Base-by-base conservation (phyloP, 2,888 invertebrate genomes). In the Hydrotaea diabolus region DNA sequence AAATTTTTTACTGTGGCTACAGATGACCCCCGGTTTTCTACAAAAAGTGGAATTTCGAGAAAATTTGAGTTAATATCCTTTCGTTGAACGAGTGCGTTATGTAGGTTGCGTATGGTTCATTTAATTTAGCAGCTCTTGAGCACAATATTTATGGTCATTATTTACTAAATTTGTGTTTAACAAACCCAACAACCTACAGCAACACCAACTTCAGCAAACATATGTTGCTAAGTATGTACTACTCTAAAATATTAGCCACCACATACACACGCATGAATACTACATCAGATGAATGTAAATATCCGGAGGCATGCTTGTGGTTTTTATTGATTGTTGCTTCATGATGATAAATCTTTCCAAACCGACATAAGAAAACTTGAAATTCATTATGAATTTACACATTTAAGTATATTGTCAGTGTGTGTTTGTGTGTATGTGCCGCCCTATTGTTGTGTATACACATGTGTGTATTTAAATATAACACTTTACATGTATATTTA, bases 301-400 rank as follows among this genome's bases (percentile, higher is more conserved):
- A 19, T 2, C 62, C n/a, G 62, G 1, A 36, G 49, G 21, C 73
- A 36, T 64, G 55, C 76, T 15, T 77, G 77, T 69, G 77, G 74
- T 36, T 76, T 77, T 77, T 83, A 78, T 75, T 77, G 80, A 78
- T 84, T 84, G 72, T 71, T 78, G 71, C n/a, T 71, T 77, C 69
- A 59, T 64, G 62, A 77, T 49, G 36, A 75, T 80, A 84, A 80
- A 80, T 75, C 74, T 80, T 72, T 64, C 11, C 17, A 15, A 62
- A 36, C 26, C 36, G 31, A 31, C n/a, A 62, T 21, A 62, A 62
- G 62, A 62, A 62, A 62, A 31, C 62, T 62, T 49, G n/a, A 49
- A 49, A 49, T 49, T 62, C 36, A 62, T 62, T 62, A 62, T 31
- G 17, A 62, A 36, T 62, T 62, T 62, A 15, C 26, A 62, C 31